Evolutionary conservation across 2,888 invertebrate species (phyloP).

Genomic region (Oeneis ivallda): DNA sequence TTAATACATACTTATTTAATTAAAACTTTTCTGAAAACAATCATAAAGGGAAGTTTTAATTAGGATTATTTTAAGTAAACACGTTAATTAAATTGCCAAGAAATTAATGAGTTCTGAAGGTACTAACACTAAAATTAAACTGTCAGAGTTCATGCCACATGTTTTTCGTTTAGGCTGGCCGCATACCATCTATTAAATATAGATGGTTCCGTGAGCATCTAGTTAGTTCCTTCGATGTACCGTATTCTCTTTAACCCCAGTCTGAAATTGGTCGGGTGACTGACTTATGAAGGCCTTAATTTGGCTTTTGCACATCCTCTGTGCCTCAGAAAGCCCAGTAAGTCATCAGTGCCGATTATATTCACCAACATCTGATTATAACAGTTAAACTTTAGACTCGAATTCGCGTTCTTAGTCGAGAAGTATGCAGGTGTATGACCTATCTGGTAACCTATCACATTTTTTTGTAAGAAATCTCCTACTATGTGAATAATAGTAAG

Average conservation of each 20-base stretch:
- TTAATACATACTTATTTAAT: neutral
- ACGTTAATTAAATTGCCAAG: constrained; percentile 20
- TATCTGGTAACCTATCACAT: too few species aligned
- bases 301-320: too few species aligned
- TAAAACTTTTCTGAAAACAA: constrained; percentile 24
- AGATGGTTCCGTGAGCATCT: neutral
- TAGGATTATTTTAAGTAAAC: constrained; percentile 3
- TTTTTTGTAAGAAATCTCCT: too few species aligned
- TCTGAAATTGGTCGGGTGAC: too few species aligned
- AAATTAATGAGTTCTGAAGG: constrained; percentile 34
- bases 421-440: too few species aligned
- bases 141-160: constrained; percentile 31
- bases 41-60: constrained; percentile 33
- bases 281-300: too few species aligned
- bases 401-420: too few species aligned
- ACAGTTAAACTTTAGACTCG: too few species aligned
- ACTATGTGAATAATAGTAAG: too few species aligned
- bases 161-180: constrained; percentile 19
- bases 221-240: neutral
- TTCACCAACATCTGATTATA: too few species aligned
- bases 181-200: neutral
- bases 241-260: neutral
- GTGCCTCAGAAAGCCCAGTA: too few species aligned
- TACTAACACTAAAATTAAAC: constrained; percentile 34
- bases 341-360: too few species aligned